A percentile compares a stretch with the other conserved stretches of the same genome.
phyloP scores from a whole-genome alignment of 2,113 vertebrate genomes.

The Maccullochella peelii region DNA sequence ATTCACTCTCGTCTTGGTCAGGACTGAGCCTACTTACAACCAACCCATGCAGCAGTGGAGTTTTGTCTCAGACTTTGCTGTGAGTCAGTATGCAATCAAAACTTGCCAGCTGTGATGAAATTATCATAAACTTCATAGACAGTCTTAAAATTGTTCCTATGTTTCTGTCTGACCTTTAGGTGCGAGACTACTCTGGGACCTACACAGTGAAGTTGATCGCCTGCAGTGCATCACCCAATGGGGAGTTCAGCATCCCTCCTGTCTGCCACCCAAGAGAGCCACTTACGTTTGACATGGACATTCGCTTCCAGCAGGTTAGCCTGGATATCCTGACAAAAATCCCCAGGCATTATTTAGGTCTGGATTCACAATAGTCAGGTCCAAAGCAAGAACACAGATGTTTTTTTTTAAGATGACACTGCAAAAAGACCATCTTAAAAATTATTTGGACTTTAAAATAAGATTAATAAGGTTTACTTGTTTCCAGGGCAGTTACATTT shows the following conservation, averaged over 20 bases:
- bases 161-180: constrained; percentile 64
- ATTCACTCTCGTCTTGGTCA: constrained; percentile 82
- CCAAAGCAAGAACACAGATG: not conserved
- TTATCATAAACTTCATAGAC: not conserved
- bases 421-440: not conserved
- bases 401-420: not conserved
- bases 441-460: not conserved
- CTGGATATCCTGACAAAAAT: not conserved
- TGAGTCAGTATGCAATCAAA: constrained; percentile 63
- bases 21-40: constrained; percentile 85
- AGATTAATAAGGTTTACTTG: not conserved
- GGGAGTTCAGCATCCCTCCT: constrained; percentile 82
- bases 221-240: constrained; percentile 82
- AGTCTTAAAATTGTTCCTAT: not conserved
- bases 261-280: constrained; percentile 86
- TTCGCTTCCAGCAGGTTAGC: constrained; percentile 90
- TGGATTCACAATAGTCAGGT: not conserved
- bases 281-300: constrained; percentile 86
- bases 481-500: not conserved
- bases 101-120: not conserved
- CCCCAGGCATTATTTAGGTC: not conserved
- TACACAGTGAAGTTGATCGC: constrained; percentile 84
- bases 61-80: constrained; percentile 86
- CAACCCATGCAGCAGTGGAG: constrained; percentile 88
- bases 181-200: constrained; percentile 86